Conservation (phyloP, 2,797 vertebrate genomes). For the Pristis pectinata region DNA sequence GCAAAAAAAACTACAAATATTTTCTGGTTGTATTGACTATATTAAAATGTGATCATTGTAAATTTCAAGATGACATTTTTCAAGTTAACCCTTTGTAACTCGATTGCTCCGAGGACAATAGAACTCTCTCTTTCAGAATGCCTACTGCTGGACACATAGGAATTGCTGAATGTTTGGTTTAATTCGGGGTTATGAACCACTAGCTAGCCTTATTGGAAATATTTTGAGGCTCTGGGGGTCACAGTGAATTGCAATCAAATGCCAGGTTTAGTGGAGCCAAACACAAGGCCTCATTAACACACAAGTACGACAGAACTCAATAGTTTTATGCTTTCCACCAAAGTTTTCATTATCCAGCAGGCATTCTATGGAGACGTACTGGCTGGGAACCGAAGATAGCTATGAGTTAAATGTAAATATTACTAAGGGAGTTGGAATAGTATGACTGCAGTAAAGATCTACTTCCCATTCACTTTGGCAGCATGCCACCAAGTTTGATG, state of each 20-base stretch:
- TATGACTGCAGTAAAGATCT: not conserved
- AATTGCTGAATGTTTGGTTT: conserved; percentile 4
- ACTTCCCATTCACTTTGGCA: not conserved
- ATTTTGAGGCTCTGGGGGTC: not conserved
- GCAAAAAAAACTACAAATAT: not conserved
- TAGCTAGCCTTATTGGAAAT: conserved; percentile 8
- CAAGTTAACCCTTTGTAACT: not conserved
- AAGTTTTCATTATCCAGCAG: conserved; percentile 26
- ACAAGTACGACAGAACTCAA: not conserved
- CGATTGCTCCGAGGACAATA: not conserved
- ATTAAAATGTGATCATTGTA: conserved; percentile 3
- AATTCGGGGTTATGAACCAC: conserved; percentile 20
- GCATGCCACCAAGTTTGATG: not conserved
- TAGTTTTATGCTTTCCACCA: not conserved
- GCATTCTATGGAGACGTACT: not conserved
- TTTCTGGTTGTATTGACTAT: not conserved
- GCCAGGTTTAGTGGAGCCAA: not conserved
- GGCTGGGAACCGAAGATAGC: not conserved
- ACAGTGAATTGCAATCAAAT: not conserved
- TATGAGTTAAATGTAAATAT: not conserved
- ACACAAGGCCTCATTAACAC: conserved; percentile 10
- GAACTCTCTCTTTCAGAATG: not conserved
- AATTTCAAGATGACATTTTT: conserved; percentile 7
- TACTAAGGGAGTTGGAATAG: not conserved
- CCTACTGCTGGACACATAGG: conserved; percentile 6